Conservation (phyloP, 2,888 invertebrate species). For the Cyaniris semiargus region DNA sequence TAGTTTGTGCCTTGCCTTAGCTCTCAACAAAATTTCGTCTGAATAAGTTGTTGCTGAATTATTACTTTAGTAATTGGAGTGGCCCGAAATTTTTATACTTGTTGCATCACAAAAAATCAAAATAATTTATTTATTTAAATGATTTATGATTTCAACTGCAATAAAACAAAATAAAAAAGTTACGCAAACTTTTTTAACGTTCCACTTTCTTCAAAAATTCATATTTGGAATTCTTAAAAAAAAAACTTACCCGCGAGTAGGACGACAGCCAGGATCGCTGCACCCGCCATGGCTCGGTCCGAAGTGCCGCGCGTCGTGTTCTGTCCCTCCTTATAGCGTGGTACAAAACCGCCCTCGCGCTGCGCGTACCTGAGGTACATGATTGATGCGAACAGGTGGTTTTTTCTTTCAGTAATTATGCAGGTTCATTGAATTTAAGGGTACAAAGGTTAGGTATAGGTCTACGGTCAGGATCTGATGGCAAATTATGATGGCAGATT, state of each 20-base stretch:
- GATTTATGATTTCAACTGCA: not conserved
- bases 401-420: conserved; percentile 3
- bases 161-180: not conserved
- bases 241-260: conserved; percentile 61
- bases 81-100: too few relatives aligned
- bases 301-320: conserved; percentile 56
- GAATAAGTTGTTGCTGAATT: too few relatives aligned
- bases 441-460: not conserved
- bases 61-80: too few relatives aligned
- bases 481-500: too few relatives aligned
- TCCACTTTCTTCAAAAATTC: not conserved
- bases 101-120: not conserved
- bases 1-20: too few relatives aligned
- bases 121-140: not conserved
- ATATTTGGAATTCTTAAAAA: not conserved
- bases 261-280: conserved; percentile 58
- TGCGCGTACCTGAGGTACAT: not conserved
- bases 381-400: conserved; percentile 15
- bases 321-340: conserved; percentile 60
- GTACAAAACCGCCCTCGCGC: conserved; percentile 3
- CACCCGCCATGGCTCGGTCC: conserved; percentile 46
- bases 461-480: too few relatives aligned
- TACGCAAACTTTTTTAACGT: not conserved
- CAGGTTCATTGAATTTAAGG: not conserved
- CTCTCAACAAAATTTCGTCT: not conserved